These are phyloP conservation scores for Lithobius niger DNA, from an alignment of 1,140 invertebrate genomes.

Conservation along the genomic window DNA sequence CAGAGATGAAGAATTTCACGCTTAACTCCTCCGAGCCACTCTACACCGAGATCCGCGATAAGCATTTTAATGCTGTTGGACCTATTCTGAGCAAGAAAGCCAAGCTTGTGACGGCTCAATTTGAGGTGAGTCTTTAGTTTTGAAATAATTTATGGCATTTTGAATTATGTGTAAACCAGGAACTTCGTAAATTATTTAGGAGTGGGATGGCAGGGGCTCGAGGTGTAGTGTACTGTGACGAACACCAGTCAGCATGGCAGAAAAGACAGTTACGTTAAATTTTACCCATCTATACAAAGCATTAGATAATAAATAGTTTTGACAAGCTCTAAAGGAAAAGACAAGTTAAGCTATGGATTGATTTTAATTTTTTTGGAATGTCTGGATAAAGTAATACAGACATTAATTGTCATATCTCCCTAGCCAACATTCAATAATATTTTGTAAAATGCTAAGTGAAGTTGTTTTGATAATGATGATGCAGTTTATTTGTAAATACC, in stretches of 20 bases:
- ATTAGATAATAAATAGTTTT: no score
- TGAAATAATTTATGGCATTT: not conserved
- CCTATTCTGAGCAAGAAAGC: constrained; percentile 72
- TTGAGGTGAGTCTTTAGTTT: constrained; percentile 41
- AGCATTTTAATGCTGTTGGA: constrained; percentile 86
- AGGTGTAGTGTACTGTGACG: no score
- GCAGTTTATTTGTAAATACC: no score
- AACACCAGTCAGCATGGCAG: no score
- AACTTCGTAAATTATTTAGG: no score
- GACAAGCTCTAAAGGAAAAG: no score
- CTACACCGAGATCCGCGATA: constrained; percentile 78
- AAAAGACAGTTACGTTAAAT: no score
- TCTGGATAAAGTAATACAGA: constrained; percentile 2
- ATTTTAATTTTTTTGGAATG: not conserved
- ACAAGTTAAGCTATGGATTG: no score
- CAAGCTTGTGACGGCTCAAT: constrained; percentile 63
- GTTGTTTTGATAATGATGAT: not conserved
- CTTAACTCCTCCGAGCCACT: constrained; percentile 83
- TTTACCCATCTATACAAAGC: no score
- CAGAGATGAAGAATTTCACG: constrained; percentile 66
- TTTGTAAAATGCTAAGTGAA: not conserved
- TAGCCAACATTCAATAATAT: not conserved
- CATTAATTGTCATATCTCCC: constrained; percentile 1
- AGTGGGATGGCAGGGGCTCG: no score
- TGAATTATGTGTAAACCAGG: no score